A percentile compares a stretch with the other conserved stretches of the same genome.
These are phyloP conservation scores for Meteorus sp. DNA, from an alignment of 1,140 invertebrate genomes.

Conservation along the genomic window DNA sequence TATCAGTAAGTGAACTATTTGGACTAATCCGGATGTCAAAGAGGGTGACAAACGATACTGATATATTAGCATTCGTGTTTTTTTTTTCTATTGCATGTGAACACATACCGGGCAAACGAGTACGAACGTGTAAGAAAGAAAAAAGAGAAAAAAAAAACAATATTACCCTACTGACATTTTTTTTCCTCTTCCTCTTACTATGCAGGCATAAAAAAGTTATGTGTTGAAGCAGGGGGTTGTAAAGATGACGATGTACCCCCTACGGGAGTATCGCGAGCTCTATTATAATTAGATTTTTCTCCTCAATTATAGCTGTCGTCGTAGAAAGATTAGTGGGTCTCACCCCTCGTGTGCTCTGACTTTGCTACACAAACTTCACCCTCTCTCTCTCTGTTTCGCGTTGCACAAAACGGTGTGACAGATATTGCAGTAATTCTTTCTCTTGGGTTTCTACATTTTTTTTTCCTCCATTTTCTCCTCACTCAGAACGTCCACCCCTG, in stretches of 20 bases:
- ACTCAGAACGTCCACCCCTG: constrained; percentile 8
- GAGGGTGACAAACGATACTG: constrained; percentile 21
- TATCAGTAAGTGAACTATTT: background rate
- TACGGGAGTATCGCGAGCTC: constrained; percentile 21
- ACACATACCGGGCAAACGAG: constrained; percentile 7
- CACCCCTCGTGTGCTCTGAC: background rate
- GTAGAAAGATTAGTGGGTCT: constrained; percentile 29
- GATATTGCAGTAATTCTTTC: constrained; percentile 19
- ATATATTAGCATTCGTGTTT: constrained; percentile 20
- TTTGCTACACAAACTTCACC: background rate
- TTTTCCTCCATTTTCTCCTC: background rate
- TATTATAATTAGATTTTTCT: constrained; percentile 34
- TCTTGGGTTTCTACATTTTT: constrained; percentile 1
- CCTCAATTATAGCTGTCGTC: constrained; percentile 33
- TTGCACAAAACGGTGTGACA: constrained; percentile 40
- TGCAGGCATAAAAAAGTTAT: background rate
- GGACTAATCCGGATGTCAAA: constrained; percentile 13
- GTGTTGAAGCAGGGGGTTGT: background rate
- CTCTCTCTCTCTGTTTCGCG: background rate
- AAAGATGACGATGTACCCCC: constrained; percentile 3
- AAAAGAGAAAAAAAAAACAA: background rate
- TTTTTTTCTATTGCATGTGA: no score
- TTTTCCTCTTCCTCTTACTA: constrained; percentile 9
- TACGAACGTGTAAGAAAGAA: background rate
- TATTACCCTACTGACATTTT: background rate